phyloP scores from a whole-genome alignment of 2,113 vertebrate genomes.

The Forbesichthys agassizii region DNA sequence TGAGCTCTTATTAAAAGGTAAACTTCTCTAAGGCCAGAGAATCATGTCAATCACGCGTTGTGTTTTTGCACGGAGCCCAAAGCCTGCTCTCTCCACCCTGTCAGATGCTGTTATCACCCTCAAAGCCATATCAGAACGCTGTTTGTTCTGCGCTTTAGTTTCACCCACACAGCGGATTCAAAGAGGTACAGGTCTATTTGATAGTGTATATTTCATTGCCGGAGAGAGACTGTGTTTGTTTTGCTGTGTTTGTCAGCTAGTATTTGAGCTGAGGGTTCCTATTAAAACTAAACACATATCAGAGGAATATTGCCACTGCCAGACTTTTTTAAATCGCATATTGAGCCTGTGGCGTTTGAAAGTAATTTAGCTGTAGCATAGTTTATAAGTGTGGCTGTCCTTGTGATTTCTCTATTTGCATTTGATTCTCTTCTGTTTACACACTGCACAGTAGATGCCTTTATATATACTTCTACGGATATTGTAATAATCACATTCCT shows the following conservation, averaged over 20 bases:
- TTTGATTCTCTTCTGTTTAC: slow-evolving; percentile 63
- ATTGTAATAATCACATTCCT: slow-evolving; percentile 53
- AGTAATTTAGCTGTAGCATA: slow-evolving; percentile 71
- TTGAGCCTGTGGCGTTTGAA: slow-evolving; percentile 63
- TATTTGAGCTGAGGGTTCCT: slow-evolving; percentile 77
- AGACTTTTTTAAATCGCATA: slow-evolving; percentile 71
- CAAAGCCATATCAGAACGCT: slow-evolving; percentile 88
- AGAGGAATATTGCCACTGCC: slow-evolving; percentile 75
- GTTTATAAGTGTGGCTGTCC: slow-evolving; percentile 66
- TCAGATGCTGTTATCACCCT: slow-evolving; percentile 87
- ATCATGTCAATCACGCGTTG: slow-evolving; percentile 79
- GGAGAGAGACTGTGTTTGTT: slow-evolving; percentile 79
- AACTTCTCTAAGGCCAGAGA: slow-evolving; percentile 76
- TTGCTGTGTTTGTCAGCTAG: slow-evolving; percentile 77
- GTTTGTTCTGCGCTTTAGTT: slow-evolving; percentile 95
- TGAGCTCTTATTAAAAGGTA: slow-evolving; percentile 83
- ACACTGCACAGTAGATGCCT: slow-evolving; percentile 26
- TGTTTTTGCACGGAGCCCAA: slow-evolving; percentile 72
- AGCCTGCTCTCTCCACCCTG: slow-evolving; percentile 76
- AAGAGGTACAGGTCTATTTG: slow-evolving; percentile 84
- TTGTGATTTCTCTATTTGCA: slow-evolving; percentile 61
- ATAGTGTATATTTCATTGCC: slow-evolving; percentile 80
- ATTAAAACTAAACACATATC: slow-evolving; percentile 83
- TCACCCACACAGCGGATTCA: slow-evolving; percentile 84
- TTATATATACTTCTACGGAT: slow-evolving; percentile 46